These are phyloP conservation scores for Streptopelia turtur DNA, from an alignment of 2,797 vertebrate species.

Conservation along the genomic window DNA sequence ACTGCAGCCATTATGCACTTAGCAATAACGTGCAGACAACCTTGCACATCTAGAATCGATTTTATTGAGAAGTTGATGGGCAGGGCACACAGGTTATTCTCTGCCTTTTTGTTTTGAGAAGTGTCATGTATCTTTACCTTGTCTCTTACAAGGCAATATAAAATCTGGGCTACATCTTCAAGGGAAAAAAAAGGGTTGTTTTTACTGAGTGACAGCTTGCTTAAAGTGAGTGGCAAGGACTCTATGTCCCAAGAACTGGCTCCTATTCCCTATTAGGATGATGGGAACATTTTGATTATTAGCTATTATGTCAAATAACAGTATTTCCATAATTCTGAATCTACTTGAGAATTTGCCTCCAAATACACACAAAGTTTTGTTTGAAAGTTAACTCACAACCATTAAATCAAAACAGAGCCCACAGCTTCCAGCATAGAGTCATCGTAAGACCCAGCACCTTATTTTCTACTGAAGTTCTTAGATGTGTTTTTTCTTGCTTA, in stretches of 20 bases:
- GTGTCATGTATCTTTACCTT: background rate
- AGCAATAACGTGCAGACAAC: conserved; percentile 9
- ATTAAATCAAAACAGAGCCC: background rate
- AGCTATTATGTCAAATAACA: background rate
- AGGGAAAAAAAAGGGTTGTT: background rate
- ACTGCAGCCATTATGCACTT: conserved; percentile 47
- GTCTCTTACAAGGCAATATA: background rate
- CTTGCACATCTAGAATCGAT: conserved; percentile 36
- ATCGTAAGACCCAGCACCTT: background rate
- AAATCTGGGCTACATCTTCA: background rate
- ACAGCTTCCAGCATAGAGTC: background rate
- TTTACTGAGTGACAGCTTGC: background rate
- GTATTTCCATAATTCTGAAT: background rate
- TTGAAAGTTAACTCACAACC: background rate
- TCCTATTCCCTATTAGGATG: background rate
- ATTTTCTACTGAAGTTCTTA: background rate
- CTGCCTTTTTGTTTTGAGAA: conserved; percentile 39
- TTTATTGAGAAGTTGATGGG: conserved; percentile 35
- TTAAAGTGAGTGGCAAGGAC: background rate
- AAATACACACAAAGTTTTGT: background rate
- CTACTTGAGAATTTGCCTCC: background rate
- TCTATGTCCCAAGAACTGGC: background rate
- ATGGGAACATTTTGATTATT: background rate
- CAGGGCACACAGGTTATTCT: background rate
- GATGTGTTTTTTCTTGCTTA: background rate